phyloP scores from a whole-genome alignment of 2,888 invertebrate genomes.

The Dryobotodes eremita region DNA sequence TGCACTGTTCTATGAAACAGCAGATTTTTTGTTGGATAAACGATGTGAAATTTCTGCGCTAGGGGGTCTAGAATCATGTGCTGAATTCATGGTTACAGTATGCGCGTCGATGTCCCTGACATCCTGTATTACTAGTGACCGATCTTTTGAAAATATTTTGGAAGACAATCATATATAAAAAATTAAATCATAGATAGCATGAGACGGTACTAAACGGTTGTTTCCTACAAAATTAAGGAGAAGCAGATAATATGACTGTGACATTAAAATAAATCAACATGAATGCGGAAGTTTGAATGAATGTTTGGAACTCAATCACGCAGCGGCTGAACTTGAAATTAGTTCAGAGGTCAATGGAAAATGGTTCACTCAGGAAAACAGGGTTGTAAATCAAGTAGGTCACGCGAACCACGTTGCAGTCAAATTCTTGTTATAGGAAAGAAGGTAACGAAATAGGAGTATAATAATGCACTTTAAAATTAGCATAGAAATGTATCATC shows the following conservation, averaged over 20 bases:
- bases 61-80: too few relatives aligned
- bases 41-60: too few relatives aligned
- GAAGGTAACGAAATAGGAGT: not conserved
- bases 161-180: too few relatives aligned
- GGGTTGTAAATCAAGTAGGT: conserved; percentile 35
- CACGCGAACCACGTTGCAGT: conserved; percentile 35
- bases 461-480: conserved; percentile 1
- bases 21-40: too few relatives aligned
- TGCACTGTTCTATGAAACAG: too few relatives aligned
- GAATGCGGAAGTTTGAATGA: conserved; percentile 58
- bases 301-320: conserved; percentile 51
- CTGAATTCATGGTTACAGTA: too few relatives aligned
- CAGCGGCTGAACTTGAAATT: conserved; percentile 53
- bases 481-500: not conserved
- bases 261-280: conserved; percentile 28
- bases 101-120: too few relatives aligned
- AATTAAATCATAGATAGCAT: not conserved
- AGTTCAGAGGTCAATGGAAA: conserved; percentile 56
- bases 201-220: not conserved
- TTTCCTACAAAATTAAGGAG: not conserved
- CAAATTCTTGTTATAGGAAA: conserved; percentile 1
- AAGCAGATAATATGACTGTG: not conserved
- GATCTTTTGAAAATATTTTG: not conserved
- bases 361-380: conserved; percentile 33
- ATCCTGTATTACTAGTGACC: not conserved